Percentiles rank a stretch among this genome's conserved stretches.
These are phyloP conservation scores for Thysanoteuthis rhombus DNA, from an alignment of 2,888 invertebrate genomes.

Conservation along the genomic window DNA sequence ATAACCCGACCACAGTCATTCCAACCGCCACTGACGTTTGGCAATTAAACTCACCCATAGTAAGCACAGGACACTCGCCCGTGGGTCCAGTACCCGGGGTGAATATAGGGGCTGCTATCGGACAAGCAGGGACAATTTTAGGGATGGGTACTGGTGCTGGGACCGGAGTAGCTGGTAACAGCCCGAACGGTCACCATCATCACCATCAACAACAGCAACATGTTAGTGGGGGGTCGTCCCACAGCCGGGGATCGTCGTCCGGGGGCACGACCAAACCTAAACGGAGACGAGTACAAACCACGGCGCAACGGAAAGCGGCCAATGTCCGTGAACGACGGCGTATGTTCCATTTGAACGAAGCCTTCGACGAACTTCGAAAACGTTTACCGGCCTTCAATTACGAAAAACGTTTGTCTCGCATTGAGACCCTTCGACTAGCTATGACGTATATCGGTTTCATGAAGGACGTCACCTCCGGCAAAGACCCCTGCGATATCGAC, in stretches of 20 bases:
- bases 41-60: background rate
- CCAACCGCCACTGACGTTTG: background rate
- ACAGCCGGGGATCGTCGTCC: background rate
- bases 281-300: slow-evolving; percentile 56
- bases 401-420: slow-evolving; percentile 92
- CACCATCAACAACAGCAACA: background rate
- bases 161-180: background rate
- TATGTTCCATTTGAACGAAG: slow-evolving; percentile 96
- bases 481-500: slow-evolving; percentile 45
- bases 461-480: slow-evolving; percentile 77
- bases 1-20: background rate
- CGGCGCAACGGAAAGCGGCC: slow-evolving; percentile 61
- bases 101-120: background rate
- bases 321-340: slow-evolving; percentile 79
- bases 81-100: background rate
- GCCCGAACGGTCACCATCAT: background rate
- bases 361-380: slow-evolving; percentile 89
- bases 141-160: background rate
- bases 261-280: slow-evolving; percentile 37
- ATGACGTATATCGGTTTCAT: slow-evolving; percentile 97
- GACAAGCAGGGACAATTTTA: background rate
- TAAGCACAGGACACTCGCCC: background rate
- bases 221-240: background rate
- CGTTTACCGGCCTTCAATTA: slow-evolving; percentile 92
- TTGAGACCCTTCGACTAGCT: slow-evolving; percentile 91